Conservation (phyloP, 2,888 invertebrate genomes). For the Neocrepidodera transversa region DNA sequence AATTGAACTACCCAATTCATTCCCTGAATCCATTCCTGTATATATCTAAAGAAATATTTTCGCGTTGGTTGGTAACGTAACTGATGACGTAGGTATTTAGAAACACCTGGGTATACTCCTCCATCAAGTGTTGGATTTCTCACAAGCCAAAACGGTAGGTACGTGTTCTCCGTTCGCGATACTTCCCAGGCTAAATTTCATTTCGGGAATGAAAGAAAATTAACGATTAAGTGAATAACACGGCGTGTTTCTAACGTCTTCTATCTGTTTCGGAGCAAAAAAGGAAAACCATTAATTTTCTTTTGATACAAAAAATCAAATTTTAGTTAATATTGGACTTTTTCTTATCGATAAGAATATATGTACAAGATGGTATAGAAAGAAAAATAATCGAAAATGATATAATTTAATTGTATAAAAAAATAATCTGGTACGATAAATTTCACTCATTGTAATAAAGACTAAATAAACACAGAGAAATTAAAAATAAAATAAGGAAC, state of each 20-base stretch:
- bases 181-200: conserved; percentile 20
- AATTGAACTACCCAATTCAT: not conserved
- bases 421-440: too few relatives aligned
- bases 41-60: conserved; percentile 27
- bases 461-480: too few relatives aligned
- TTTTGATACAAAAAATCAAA: conserved; percentile 27
- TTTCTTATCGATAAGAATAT: too few relatives aligned
- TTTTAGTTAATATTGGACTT: too few relatives aligned
- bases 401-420: too few relatives aligned
- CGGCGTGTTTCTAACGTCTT: not conserved
- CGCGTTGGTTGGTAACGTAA: conserved; percentile 27
- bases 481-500: too few relatives aligned
- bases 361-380: too few relatives aligned
- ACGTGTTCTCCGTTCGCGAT: conserved; percentile 3
- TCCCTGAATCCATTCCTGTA: conserved; percentile 4
- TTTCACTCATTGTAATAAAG: too few relatives aligned
- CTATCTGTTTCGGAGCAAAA: not conserved
- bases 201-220: conserved; percentile 29
- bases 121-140: conserved; percentile 38
- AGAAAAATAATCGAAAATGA: too few relatives aligned
- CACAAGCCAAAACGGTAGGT: conserved; percentile 23
- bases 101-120: conserved; percentile 37
- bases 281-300: conserved; percentile 27
- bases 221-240: conserved; percentile 23
- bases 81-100: conserved; percentile 36